phyloP scores from a whole-genome alignment of 2,888 invertebrate genomes.

The Microplitis manilae region DNA sequence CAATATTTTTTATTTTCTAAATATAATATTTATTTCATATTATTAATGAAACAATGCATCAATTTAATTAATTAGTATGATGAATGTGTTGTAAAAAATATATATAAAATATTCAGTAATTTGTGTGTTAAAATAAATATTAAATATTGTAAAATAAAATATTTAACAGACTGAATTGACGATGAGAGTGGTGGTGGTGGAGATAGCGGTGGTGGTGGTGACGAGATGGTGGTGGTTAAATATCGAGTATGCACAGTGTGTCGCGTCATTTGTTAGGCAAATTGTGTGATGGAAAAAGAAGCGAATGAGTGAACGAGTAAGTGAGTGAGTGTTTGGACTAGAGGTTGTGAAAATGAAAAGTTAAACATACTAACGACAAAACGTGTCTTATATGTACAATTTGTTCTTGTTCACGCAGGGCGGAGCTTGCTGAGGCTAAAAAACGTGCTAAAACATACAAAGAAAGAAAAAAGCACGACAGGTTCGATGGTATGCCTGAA shows the following conservation, averaged over 20 bases:
- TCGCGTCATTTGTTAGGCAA: conserved; percentile 33
- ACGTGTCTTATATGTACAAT: conserved; percentile 25
- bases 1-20: conserved; percentile 1
- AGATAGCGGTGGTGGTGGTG: background rate
- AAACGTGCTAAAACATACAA: conserved; percentile 74
- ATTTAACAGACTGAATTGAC: background rate
- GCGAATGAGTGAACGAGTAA: background rate
- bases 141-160: background rate
- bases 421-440: conserved; percentile 71
- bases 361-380: conserved; percentile 41
- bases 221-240: background rate
- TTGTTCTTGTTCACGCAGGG: conserved; percentile 58
- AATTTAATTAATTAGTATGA: background rate
- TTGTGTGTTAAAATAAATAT: background rate
- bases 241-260: conserved; percentile 26
- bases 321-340: conserved; percentile 29
- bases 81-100: background rate
- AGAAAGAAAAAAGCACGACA: conserved; percentile 93
- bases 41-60: background rate
- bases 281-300: conserved; percentile 15
- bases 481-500: conserved; percentile 96
- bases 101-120: background rate
- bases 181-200: background rate
- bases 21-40: conserved; percentile 13
- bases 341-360: conserved; percentile 32